Evolutionary conservation across 2,797 vertebrate species (phyloP).

Genomic region (Amblyopsis hoosieri): DNA sequence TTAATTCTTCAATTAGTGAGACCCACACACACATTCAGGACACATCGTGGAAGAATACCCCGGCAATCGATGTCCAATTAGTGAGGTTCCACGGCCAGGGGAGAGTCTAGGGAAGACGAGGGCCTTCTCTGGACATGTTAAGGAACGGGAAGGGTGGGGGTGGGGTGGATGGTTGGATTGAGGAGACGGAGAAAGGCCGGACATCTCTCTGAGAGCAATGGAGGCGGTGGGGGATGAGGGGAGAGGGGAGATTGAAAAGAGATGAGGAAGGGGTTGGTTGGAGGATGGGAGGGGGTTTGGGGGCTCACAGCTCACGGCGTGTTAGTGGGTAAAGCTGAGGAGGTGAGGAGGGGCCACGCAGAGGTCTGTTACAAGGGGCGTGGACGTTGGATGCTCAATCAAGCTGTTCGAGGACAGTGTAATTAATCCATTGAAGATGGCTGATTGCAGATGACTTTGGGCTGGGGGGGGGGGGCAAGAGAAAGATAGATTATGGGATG

Average conservation of each 20-base stretch:
- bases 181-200: conserved; percentile 18
- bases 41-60: conserved; percentile 68
- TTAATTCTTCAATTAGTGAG: conserved; percentile 78
- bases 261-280: conserved; percentile 11
- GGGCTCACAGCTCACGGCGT: conserved; percentile 2
- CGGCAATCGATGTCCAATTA: conserved; percentile 81
- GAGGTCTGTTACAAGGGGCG: conserved; percentile 56
- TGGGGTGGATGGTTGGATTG: conserved; percentile 23
- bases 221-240: conserved; percentile 15
- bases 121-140: conserved; percentile 30
- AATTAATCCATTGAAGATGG: conserved; percentile 84
- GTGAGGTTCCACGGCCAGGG: conserved; percentile 28
- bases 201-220: conserved; percentile 20
- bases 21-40: conserved; percentile 73
- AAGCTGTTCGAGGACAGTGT: conserved; percentile 73
- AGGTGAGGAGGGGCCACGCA: conserved; percentile 40
- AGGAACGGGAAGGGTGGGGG: conserved; percentile 17
- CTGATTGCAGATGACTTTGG: conserved; percentile 84
- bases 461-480: conserved; percentile 49
- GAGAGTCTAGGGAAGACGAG: conserved; percentile 21
- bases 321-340: conserved; percentile 51
- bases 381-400: conserved; percentile 76
- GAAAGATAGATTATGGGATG: conserved; percentile 73
- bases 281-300: conserved; percentile 36
- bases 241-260: background rate